Evolutionary conservation across 2,113 vertebrate genomes (phyloP).

Genomic region (Cyprinus carpio): DNA sequence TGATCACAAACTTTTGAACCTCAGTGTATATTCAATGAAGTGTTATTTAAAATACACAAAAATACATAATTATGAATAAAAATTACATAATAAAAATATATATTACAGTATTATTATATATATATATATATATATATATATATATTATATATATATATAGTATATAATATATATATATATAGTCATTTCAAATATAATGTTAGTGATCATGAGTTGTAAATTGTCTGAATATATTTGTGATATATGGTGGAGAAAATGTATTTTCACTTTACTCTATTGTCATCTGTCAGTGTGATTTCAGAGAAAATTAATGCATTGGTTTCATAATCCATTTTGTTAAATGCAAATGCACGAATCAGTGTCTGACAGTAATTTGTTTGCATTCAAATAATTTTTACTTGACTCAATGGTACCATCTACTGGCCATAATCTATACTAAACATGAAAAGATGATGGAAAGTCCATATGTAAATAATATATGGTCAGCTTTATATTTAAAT

Average conservation of each 20-base stretch:
- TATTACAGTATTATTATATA: neutral
- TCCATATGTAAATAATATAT: neutral
- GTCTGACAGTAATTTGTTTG: neutral
- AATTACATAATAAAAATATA: neutral
- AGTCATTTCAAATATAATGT: too few relatives aligned
- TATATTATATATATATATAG: too few relatives aligned
- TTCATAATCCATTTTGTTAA: neutral
- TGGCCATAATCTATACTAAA: constrained; percentile 35
- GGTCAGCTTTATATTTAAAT: neutral
- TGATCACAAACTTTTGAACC: too few relatives aligned
- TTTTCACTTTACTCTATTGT: neutral
- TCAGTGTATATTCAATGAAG: neutral
- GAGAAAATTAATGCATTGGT: neutral
- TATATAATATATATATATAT: too few relatives aligned
- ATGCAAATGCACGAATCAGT: neutral
- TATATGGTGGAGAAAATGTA: neutral
- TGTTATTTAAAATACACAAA: neutral
- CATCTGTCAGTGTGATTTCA: neutral
- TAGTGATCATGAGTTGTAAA: neutral
- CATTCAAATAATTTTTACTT: neutral
- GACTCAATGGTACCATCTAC: constrained; percentile 36
- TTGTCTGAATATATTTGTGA: neutral
- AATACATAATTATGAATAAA: neutral
- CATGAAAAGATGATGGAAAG: neutral
- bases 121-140: too few relatives aligned